Base-by-base conservation (phyloP, 2,113 vertebrate genomes). In the Gopherus evgoodei region DNA sequence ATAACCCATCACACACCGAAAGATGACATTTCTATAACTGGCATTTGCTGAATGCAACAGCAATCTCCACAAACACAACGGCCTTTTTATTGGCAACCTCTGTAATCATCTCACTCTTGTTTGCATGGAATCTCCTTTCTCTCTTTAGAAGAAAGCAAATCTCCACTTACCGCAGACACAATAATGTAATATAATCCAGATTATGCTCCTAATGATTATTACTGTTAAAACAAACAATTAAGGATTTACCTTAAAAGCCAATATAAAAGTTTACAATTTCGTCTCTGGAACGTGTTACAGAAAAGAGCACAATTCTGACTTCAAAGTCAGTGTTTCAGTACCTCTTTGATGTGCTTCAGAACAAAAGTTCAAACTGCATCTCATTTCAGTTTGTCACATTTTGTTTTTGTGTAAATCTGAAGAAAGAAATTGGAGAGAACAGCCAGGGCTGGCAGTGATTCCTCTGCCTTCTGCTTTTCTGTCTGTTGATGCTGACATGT, bases 21-120 rank as follows among this genome's bases (percentile, higher is more conserved):
- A 94, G 95, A 86, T 92, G 95, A 94, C 93, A 93, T 91, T 95
- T 95, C 86, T 97, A 90, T 96, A 96, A 97, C 86, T 91, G 93
- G 84, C 84, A 86, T 93, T 69, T 91, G 80, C 81, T 90, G 91
- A 94, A 90, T 1, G 1, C 82, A 91, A 94, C 78, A 79, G 81
- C 93, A 94, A 27, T 35, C 75, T 96, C 86, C 75, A 75, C 83
- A 95, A 95, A 95, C 76, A 94, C 38, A 27, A 79, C 47, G 81
- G 44, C 19, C 95, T 95, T 96, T 96, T 96, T 93, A 93, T 81
- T 93, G 91, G 91, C 91, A 96, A 27, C 50, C 54, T 88, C 81
- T 95, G 88, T 84, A 84, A 95, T 90, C 93, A 93, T 88, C 91
- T 89, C 90, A 79, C 84, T 87, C 21, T 83, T 88, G 69, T 65